Evolutionary conservation across 1,140 invertebrate species (phyloP).

Genomic region (Caenorhabditis remanei): DNA sequence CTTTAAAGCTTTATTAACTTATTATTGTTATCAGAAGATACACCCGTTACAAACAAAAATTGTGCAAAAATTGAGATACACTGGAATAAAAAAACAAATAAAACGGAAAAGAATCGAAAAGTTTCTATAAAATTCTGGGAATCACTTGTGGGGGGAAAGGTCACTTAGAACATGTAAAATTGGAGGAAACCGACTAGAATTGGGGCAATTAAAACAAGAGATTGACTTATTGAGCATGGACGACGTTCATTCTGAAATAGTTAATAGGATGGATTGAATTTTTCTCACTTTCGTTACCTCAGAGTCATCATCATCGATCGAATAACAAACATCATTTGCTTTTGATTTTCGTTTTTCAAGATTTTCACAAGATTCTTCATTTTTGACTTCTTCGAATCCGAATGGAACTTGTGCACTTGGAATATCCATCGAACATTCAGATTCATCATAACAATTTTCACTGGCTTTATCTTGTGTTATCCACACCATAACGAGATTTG

Average conservation of each 20-base stretch:
- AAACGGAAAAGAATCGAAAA: neutral
- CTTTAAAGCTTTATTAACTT: conserved; percentile 42
- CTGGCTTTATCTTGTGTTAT: conserved; percentile 61
- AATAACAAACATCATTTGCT: conserved; percentile 50
- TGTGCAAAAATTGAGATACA: conserved; percentile 50
- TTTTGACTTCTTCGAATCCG: conserved; percentile 42
- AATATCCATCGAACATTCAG: conserved; percentile 61
- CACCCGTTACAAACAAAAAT: conserved; percentile 16
- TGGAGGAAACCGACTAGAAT: conserved; percentile 30
- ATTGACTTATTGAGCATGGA: conserved; percentile 12
- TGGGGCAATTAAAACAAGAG: neutral
- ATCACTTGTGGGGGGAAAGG: conserved; percentile 31
- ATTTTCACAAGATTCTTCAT: conserved; percentile 28
- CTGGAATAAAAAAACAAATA: conserved; percentile 23
- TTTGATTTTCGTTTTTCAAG: conserved; percentile 32
- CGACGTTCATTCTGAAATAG: conserved; percentile 45
- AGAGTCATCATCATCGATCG: conserved; percentile 43
- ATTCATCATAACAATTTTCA: conserved; percentile 65
- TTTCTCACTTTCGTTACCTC: neutral
- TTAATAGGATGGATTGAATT: neutral
- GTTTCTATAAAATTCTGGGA: conserved; percentile 18
- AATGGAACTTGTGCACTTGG: conserved; percentile 14
- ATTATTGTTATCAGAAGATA: conserved; percentile 18
- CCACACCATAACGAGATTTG: conserved; percentile 75
- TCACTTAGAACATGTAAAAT: conserved; percentile 50